Percentiles rank a stretch among this genome's conserved stretches.
Conservation (phyloP, 1,140 invertebrate species). For the Myzus persicae region DNA sequence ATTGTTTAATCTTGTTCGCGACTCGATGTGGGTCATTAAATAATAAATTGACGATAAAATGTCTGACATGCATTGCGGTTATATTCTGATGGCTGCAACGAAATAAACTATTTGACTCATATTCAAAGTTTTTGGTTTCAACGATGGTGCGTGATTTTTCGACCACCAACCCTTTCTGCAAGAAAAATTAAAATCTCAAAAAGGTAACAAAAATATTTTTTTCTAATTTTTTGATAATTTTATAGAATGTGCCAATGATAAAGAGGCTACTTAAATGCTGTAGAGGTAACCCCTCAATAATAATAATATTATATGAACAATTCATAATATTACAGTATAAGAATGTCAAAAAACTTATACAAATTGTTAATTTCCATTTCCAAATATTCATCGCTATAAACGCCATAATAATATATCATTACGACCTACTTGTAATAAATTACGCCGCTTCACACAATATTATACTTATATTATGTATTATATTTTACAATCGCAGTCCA, state of each 20-base stretch:
- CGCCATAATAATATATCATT: not conserved
- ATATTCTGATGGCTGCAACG: not conserved
- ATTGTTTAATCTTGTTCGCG: not conserved
- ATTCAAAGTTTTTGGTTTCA: not conserved
- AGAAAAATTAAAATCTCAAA: not conserved
- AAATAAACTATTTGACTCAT: not conserved
- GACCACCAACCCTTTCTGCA: not conserved
- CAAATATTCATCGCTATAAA: not conserved
- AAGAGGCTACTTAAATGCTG: not conserved
- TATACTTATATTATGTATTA: not conserved
- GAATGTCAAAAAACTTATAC: not conserved
- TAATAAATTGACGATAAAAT: slow-evolving; percentile 2
- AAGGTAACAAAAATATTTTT: not conserved
- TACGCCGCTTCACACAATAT: not conserved
- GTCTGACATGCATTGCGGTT: not conserved
- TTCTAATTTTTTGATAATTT: not conserved
- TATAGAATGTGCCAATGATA: not conserved
- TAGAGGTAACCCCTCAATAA: not conserved
- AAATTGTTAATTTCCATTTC: not conserved
- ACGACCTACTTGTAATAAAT: not conserved
- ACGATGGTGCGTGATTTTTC: not conserved
- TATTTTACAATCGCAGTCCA: too few species aligned
- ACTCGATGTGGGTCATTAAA: not conserved
- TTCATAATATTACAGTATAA: too few species aligned
- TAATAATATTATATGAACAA: not conserved